These are phyloP conservation scores for Nycticryphes semicollaris DNA, from an alignment of 2,113 vertebrate species.

Conservation along the genomic window DNA sequence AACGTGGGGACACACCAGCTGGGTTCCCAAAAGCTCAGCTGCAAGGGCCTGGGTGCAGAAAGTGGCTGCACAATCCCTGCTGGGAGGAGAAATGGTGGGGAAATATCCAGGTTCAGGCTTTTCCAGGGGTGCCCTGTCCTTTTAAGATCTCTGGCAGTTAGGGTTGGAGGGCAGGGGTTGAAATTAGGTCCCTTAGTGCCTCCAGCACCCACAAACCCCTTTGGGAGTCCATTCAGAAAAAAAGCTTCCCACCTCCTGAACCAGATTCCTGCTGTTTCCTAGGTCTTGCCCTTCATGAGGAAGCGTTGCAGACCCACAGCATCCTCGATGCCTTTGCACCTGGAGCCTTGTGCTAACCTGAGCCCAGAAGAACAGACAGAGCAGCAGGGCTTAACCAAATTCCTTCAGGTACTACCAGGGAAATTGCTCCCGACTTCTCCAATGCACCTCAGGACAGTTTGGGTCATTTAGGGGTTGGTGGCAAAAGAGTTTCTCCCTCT, in stretches of 20 bases:
- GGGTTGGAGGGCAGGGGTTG: neutral
- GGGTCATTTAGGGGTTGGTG: neutral
- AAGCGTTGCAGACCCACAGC: neutral
- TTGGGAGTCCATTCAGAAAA: neutral
- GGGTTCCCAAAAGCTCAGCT: neutral
- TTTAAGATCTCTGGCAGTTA: too few relatives aligned
- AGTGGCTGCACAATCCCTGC: neutral
- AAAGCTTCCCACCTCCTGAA: neutral
- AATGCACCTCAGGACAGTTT: neutral
- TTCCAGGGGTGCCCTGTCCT: neutral
- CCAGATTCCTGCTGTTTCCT: neutral
- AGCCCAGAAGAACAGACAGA: neutral
- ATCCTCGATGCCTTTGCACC: neutral
- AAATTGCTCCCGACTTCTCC: rapidly evolving
- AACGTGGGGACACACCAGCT: rapidly evolving
- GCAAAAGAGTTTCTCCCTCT: neutral
- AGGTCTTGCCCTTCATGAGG: neutral
- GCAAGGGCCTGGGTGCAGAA: neutral
- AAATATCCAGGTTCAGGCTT: neutral
- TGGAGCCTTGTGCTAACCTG: neutral
- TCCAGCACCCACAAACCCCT: neutral
- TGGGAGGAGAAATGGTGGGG: neutral
- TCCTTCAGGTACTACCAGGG: neutral
- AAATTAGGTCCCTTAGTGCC: too few relatives aligned
- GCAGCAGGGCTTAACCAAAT: neutral